phyloP scores from a whole-genome alignment of 23 tunicate genomes.

The Halocynthia aurantium region DNA sequence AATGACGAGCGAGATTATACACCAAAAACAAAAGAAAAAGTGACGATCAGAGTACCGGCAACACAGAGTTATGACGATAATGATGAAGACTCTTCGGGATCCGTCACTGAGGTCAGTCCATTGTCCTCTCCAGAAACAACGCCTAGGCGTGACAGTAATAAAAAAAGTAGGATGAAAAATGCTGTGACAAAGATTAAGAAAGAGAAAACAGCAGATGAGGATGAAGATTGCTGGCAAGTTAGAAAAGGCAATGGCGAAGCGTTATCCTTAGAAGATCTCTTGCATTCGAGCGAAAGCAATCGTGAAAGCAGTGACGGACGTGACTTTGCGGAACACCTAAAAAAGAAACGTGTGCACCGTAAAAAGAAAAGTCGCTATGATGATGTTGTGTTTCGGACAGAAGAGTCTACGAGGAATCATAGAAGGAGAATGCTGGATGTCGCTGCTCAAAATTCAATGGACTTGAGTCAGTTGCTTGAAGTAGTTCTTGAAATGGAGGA shows the following conservation, averaged over 20 bases:
- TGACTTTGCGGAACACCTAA: neutral
- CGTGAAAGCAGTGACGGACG: slow-evolving; percentile 8
- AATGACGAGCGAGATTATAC: too few relatives aligned
- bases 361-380: slow-evolving; percentile 6
- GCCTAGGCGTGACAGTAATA: slow-evolving; percentile 10
- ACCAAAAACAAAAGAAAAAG: too few relatives aligned
- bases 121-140: slow-evolving; percentile 50
- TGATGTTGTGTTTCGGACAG: slow-evolving; percentile 14
- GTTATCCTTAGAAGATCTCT: slow-evolving; percentile 17
- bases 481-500: slow-evolving; percentile 81
- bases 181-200: too few relatives aligned
- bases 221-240: slow-evolving; percentile 7
- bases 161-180: too few relatives aligned
- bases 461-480: slow-evolving; percentile 61
- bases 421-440: slow-evolving; percentile 60
- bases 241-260: slow-evolving; percentile 17
- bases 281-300: slow-evolving; percentile 8
- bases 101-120: slow-evolving; percentile 79
- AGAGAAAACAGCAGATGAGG: neutral
- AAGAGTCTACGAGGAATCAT: slow-evolving; percentile 36
- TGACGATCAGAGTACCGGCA: too few relatives aligned
- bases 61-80: too few relatives aligned
- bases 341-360: slow-evolving; percentile 2
- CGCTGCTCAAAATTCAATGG: slow-evolving; percentile 68
- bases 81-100: slow-evolving; percentile 31